Base-by-base conservation (phyloP, 1,140 invertebrate genomes). In the Pseudomyrmex cubaensis region DNA sequence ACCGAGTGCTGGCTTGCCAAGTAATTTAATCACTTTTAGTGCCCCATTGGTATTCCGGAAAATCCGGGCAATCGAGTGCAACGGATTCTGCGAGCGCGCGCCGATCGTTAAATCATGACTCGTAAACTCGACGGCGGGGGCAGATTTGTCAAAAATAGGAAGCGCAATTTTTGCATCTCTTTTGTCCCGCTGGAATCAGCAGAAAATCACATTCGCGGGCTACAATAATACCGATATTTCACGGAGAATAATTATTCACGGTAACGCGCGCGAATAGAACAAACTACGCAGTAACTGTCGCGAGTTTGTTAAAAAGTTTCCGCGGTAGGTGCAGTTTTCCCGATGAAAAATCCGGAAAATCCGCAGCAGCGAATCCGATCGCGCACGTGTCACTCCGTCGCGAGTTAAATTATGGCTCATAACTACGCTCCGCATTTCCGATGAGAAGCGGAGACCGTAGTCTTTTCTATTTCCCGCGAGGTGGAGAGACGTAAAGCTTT, bases 1-100 rank as follows among this genome's bases (percentile, higher is more conserved):
- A 83, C 77, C 86, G 72, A 82, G 61, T 73, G 83, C 87, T 67
- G 56, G 86, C 73, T 88, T 73, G 86, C 87, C 86, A 87, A 85
- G 86, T 88, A 87, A 88, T 88, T 88, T 88, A 88, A 88, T 88
- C 87, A 88, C 87, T 88, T 88, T 88, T 85, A 87, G 86, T 88
- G 35, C 72, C 62, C 83, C 57, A 83, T 85, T 75, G 76, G 86
- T 85, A 88, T 88, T 85, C 61, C 57, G 83, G 77, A 87, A 87
- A 88, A 87, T 88, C 69, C 73, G 62, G 22, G n/a, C 73, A 88
- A 83, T 88, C 67, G 86, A 83, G 73, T 78, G 73, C 66, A 74
- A 84, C 50, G 69, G 63, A 85, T 75, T 25, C 44, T 63, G 54
- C 63, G 62, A 20, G 17, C 69, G 54, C 63, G 62, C 35, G 22